These are phyloP conservation scores for Elmis aenea DNA, from an alignment of 2,888 invertebrate species.

Conservation along the genomic window DNA sequence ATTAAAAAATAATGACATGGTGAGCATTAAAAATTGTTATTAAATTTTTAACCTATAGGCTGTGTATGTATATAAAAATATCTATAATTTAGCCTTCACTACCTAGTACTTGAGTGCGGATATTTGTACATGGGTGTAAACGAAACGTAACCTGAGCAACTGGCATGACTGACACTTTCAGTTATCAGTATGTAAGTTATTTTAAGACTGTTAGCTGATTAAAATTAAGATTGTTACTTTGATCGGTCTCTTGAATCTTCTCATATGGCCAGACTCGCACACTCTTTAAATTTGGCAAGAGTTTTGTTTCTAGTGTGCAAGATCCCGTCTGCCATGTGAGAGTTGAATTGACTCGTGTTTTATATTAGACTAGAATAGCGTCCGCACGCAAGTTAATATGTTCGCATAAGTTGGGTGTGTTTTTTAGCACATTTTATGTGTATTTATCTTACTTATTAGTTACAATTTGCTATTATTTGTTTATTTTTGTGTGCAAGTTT, in stretches of 20 bases:
- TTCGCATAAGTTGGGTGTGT: constrained; percentile 34
- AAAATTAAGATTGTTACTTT: constrained; percentile 31
- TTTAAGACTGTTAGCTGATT: constrained; percentile 47
- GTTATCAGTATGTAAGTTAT: constrained; percentile 44
- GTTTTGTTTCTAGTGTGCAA: neutral
- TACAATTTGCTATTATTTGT: constrained; percentile 36
- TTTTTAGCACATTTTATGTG: constrained; percentile 33
- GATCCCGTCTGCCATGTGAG: constrained; percentile 10
- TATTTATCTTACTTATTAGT: constrained; percentile 31
- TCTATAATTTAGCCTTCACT: constrained; percentile 26
- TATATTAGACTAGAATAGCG: constrained; percentile 24
- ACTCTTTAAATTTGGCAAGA: constrained; percentile 2
- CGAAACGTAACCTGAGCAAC: constrained; percentile 37
- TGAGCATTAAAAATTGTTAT: neutral
- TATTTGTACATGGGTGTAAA: constrained; percentile 10
- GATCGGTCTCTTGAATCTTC: constrained; percentile 13
- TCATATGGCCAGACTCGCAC: constrained; percentile 14
- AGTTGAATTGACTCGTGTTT: constrained; percentile 19
- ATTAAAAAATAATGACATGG: neutral
- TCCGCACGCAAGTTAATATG: constrained; percentile 27
- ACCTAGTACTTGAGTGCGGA: constrained; percentile 14
- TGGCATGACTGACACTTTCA: constrained; percentile 38
- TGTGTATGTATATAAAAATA: constrained; percentile 44
- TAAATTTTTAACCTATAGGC: constrained; percentile 41
- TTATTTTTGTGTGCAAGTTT: constrained; percentile 43